phyloP scores from a whole-genome alignment of 2,888 invertebrate species.

The Desoria tigrina region DNA sequence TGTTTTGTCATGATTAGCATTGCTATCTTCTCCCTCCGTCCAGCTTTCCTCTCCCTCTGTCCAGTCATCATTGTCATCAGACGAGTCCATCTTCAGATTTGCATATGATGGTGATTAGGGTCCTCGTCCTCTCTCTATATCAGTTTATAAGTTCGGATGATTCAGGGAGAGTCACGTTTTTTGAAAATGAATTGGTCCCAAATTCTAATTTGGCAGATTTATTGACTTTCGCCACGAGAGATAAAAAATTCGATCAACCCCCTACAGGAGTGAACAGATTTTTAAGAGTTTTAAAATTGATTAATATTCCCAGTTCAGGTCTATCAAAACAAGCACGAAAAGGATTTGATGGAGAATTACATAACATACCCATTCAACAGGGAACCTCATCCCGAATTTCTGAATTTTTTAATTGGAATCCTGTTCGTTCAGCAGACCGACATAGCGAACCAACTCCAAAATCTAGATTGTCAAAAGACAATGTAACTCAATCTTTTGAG shows the following conservation, averaged over 20 bases:
- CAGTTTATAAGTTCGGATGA: conserved; percentile 29
- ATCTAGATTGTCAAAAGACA: not conserved
- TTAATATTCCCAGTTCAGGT: conserved; percentile 21
- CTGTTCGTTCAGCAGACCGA: not conserved
- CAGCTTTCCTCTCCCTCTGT: no score
- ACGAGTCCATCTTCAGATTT: no score
- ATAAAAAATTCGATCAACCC: conserved; percentile 11
- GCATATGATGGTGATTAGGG: no score
- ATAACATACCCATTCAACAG: not conserved
- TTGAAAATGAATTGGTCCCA: conserved; percentile 3
- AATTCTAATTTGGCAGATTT: not conserved
- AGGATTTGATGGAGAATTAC: not conserved
- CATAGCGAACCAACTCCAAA: not conserved
- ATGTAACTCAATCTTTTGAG: not conserved
- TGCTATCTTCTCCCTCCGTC: no score
- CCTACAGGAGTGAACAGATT: conserved; percentile 34
- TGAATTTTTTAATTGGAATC: not conserved
- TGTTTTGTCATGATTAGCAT: no score
- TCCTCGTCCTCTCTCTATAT: no score
- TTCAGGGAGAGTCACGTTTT: conserved; percentile 25
- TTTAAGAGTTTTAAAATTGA: conserved; percentile 17
- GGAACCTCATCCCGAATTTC: not conserved
- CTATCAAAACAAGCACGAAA: not conserved
- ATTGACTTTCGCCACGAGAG: not conserved
- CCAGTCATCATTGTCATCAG: no score